These are phyloP conservation scores for Dendrolimus houi DNA, from an alignment of 2,888 invertebrate species.

Conservation along the genomic window DNA sequence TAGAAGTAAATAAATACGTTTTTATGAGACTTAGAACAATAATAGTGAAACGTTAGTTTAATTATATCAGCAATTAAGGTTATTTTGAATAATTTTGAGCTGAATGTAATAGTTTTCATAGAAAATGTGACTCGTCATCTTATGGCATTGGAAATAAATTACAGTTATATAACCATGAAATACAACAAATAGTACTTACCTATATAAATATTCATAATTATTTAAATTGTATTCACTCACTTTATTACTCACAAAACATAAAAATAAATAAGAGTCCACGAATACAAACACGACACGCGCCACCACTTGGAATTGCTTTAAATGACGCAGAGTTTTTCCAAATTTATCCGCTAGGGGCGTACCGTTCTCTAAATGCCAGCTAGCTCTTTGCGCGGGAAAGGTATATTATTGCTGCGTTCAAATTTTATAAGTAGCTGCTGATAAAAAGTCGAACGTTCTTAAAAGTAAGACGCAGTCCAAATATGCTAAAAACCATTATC, in stretches of 20 bases:
- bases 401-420: conserved; percentile 20
- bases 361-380: conserved; percentile 10
- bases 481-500: too few species aligned
- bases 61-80: neutral
- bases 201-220: conserved; percentile 24
- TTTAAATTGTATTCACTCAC: conserved; percentile 19
- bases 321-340: conserved; percentile 47
- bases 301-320: conserved; percentile 23
- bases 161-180: conserved; percentile 51
- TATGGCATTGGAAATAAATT: conserved; percentile 18
- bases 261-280: conserved; percentile 33
- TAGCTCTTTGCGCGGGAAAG: conserved; percentile 26
- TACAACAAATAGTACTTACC: conserved; percentile 39
- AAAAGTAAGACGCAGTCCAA: too few species aligned
- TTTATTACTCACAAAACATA: conserved; percentile 17
- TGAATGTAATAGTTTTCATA: conserved; percentile 4
- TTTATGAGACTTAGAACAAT: neutral
- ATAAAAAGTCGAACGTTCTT: too few species aligned
- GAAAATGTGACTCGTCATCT: conserved; percentile 32
- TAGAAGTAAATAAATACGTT: neutral
- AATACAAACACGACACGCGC: conserved; percentile 48
- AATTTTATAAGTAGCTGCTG: neutral
- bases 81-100: neutral
- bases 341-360: conserved; percentile 32
- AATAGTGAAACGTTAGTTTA: neutral